Evolutionary conservation across 2,888 invertebrate species (phyloP).

Genomic region (Bombylius major): DNA sequence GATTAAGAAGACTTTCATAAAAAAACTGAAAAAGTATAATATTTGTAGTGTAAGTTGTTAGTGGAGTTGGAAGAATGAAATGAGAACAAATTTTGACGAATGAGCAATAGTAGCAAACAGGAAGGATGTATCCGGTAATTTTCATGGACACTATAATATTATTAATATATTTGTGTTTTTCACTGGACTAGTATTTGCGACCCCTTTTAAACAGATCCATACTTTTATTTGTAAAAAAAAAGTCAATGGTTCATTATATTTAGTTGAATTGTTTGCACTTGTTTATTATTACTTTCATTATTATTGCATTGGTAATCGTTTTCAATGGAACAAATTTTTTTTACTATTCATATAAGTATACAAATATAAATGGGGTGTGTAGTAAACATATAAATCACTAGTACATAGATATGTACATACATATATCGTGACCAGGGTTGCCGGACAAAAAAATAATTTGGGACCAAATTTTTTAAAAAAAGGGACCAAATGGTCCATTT

Average conservation of each 20-base stretch:
- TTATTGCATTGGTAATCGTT: conserved; percentile 4
- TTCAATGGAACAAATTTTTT: not conserved
- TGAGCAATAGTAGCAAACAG: conserved; percentile 9
- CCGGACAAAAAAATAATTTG: no score
- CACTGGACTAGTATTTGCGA: not conserved
- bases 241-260: not conserved
- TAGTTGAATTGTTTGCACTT: not conserved
- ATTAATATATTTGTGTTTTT: no score
- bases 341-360: not conserved
- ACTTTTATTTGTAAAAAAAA: not conserved
- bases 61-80: no score
- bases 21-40: no score
- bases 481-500: no score
- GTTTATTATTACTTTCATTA: not conserved
- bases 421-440: no score
- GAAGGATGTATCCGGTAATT: conserved; percentile 15
- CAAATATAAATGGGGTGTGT: not conserved
- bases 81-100: no score
- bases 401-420: no score
- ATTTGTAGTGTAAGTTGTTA: no score
- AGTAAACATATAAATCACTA: not conserved
- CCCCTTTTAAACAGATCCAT: not conserved
- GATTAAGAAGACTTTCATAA: no score
- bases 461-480: no score
- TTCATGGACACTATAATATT: conserved; percentile 5